A percentile compares a stretch with the other conserved stretches of the same genome.
Conservation (phyloP, 1,140 invertebrate genomes). For the Mesaphorura yosii region DNA sequence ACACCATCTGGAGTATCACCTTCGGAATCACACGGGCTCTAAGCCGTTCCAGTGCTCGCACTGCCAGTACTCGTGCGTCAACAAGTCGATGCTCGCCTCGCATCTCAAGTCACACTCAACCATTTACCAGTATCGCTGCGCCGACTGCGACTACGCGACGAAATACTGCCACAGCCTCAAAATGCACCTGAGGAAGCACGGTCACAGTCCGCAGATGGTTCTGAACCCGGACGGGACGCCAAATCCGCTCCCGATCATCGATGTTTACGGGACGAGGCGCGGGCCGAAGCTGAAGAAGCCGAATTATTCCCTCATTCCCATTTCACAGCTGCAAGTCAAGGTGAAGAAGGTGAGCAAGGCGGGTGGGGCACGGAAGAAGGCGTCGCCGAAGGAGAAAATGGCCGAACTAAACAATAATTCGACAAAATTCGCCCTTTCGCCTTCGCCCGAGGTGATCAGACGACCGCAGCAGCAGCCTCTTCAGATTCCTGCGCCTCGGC, state of each 20-base stretch:
- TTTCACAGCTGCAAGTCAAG: background rate
- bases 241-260: slow-evolving; percentile 73
- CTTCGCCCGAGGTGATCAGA: no score
- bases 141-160: slow-evolving; percentile 90
- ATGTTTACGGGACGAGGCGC: slow-evolving; percentile 74
- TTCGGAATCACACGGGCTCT: slow-evolving; percentile 85
- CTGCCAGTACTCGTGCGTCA: slow-evolving; percentile 88
- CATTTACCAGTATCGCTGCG: slow-evolving; percentile 89
- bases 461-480: background rate
- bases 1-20: slow-evolving; percentile 95
- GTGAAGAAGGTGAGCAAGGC: background rate
- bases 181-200: slow-evolving; percentile 83
- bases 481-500: background rate
- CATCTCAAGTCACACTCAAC: slow-evolving; percentile 97
- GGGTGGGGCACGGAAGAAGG: no score
- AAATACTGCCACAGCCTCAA: slow-evolving; percentile 98
- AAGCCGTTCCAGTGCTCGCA: slow-evolving; percentile 94
- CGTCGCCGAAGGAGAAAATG: no score
- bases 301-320: no score
- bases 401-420: no score
- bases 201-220: slow-evolving; percentile 73
- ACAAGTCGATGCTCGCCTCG: slow-evolving; percentile 98
- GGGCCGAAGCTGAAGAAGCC: slow-evolving; percentile 61
- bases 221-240: slow-evolving; percentile 76
- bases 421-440: no score